Base-by-base conservation (phyloP, 2,797 vertebrate species). In the Enteromius thamalakanensis region DNA sequence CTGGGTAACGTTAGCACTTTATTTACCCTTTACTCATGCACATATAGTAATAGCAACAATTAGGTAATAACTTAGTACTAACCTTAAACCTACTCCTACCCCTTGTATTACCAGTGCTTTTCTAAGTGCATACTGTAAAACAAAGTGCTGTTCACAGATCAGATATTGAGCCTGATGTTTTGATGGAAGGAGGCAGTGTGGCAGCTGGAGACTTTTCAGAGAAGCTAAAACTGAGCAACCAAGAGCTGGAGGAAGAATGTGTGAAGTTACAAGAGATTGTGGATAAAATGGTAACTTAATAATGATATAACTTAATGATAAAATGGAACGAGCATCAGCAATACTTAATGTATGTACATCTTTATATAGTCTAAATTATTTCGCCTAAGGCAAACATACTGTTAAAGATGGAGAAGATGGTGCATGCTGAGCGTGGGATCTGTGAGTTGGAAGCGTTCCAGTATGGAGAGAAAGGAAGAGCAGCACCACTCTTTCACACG, bases 351-450 rank as follows among this genome's bases (percentile, higher is more conserved):
- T n/a, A 17, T 65, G 14, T 23, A 32, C 19, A 47, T 64, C 40
- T 37, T 76, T 10, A 19, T 37, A 2, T 3, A 55, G 0, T 82
- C 21, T 51, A 34, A 72, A 49, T 74, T 70, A 10, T 68, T 34
- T 71, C 23, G 80, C 72, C 42, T 75, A 90, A 5, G 97, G 91
- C 88, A n/a, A 93, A 91, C 84, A 90, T 97, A 82, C 92, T 97
- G 71, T 81, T 76, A 45, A 99, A 97, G 93, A 98, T 99, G 97
- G 95, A 97, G 90, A 97, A 94, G 87, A 89, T 99, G 68, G 90
- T 94, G 86, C 92, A 88, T 0, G 95, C 95, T 62, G 94, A 96
- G 88, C 95, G 89, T 86, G 97, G 96, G 0, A 78, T 99, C 65
- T 95, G 94, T 86, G 95, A 97, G 3, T 94, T 99, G 68, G 96